phyloP scores from a whole-genome alignment of 2,888 invertebrate species.

The Cosmopolites sordidus region DNA sequence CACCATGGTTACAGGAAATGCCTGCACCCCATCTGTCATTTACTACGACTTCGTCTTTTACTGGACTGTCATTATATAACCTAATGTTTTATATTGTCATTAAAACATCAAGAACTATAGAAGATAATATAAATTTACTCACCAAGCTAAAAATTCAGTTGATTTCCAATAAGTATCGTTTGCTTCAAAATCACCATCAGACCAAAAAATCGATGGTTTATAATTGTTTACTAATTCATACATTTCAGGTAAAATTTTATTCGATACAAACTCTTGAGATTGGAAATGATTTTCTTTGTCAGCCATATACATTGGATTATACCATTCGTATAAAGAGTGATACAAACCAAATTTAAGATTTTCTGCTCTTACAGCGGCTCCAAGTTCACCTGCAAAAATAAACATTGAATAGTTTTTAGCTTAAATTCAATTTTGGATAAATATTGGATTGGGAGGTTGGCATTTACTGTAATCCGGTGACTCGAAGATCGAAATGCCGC shows the following conservation, averaged over 20 bases:
- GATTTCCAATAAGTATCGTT: constrained; percentile 78
- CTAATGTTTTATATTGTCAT: too few relatives aligned
- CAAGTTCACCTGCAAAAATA: constrained; percentile 56
- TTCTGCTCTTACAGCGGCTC: constrained; percentile 60
- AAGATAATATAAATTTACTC: not conserved
- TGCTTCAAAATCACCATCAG: constrained; percentile 94
- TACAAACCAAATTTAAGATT: constrained; percentile 76
- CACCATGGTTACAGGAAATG: constrained; percentile 81
- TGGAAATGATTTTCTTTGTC: constrained; percentile 64
- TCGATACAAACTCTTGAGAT: constrained; percentile 61
- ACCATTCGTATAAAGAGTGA: constrained; percentile 87
- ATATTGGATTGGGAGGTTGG: too few relatives aligned
- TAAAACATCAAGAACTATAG: not conserved
- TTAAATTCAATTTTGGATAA: too few relatives aligned
- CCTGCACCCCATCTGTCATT: constrained; percentile 92
- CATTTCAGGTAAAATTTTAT: constrained; percentile 76
- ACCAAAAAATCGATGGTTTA: constrained; percentile 79
- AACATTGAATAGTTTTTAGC: too few relatives aligned
- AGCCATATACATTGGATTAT: constrained; percentile 70
- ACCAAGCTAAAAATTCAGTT: constrained; percentile 80
- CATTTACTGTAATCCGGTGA: too few relatives aligned
- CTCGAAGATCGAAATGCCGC: too few relatives aligned
- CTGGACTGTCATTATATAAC: constrained; percentile 91
- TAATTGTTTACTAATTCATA: constrained; percentile 68
- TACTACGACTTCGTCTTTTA: constrained; percentile 80